Conservation (phyloP, 1,140 invertebrate species). For the Dendroctonus ponderosae region DNA sequence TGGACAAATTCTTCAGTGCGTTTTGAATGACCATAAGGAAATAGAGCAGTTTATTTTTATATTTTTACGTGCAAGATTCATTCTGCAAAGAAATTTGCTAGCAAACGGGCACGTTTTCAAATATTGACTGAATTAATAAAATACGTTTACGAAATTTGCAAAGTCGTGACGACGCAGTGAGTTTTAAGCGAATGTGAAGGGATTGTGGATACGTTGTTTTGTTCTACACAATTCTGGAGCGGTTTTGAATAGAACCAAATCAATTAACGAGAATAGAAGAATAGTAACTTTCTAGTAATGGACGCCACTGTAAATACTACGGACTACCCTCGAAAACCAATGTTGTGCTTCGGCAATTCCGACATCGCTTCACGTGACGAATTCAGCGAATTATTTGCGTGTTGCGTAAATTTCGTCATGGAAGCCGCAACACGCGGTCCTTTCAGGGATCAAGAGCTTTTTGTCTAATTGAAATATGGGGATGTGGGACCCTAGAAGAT, state of each 20-base stretch:
- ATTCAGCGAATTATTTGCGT: slow-evolving; percentile 19
- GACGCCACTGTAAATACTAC: slow-evolving; percentile 10
- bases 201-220: too few species aligned
- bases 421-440: slow-evolving; percentile 18
- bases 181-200: not conserved
- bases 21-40: too few species aligned
- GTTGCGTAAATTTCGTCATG: slow-evolving; percentile 19
- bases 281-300: not conserved
- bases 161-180: too few species aligned
- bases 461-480: slow-evolving; percentile 21
- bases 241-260: not conserved
- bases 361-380: slow-evolving; percentile 4
- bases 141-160: too few species aligned
- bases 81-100: too few species aligned
- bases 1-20: too few species aligned
- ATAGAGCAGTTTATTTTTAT: too few species aligned
- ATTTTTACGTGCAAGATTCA: too few species aligned
- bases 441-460: slow-evolving; percentile 16
- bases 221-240: not conserved
- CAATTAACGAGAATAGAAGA: too few species aligned
- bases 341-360: slow-evolving; percentile 15
- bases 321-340: slow-evolving; percentile 2
- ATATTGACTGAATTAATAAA: too few species aligned
- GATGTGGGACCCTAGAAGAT: slow-evolving; percentile 8
- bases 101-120: too few species aligned